Base-by-base conservation (phyloP, 2,113 vertebrate species). In the Terrapene triunguis region DNA sequence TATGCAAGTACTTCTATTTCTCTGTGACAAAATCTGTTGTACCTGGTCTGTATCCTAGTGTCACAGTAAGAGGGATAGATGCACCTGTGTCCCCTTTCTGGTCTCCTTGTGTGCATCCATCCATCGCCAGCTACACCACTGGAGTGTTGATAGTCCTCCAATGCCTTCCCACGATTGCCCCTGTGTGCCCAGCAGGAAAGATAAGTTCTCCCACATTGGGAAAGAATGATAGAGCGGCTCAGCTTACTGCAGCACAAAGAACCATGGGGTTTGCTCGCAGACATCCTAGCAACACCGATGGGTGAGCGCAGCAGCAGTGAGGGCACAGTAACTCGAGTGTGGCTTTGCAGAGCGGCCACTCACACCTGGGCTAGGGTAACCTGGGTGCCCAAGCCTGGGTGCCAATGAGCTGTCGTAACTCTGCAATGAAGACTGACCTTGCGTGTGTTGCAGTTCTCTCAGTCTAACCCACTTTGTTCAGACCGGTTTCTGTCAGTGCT, bases 91-190 rank as follows among this genome's bases (percentile, higher is more conserved):
- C 6, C 81, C 72, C 19, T 86, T 76, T 10, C 14, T 83, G 62
- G 32, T 65, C 62, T 35, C 29, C 4, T 32, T n/a, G 62, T 17
- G 62, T 65, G 62, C 6, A 35, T 35, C 27, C 38, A 78, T 5
- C 10, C 25, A 1, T 35, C 4, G 4, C 9, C 44, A 1, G n/a
- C 85, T 78, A 32, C 35, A 69, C 35, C 35, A 21, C 35, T n/a
- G 62, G 62, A n/a, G 76, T 83, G 2, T 5, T 38, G 76, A 32
- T 5, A 80, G 17, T 19, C 27, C 87, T 89, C 78, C 48, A 55
- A 57, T 78, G 32, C 0, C 50, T 32, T 48, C 51, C 10, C 27
- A 76, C 3, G 42, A 0, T 16, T 22, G 3, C 0, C 0, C 11
- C 47, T 22, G 1, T 14, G 16, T n/a, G 16, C 32, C 17, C 16